A percentile compares a stretch with the other conserved stretches of the same genome.
phyloP scores from a whole-genome alignment of 2,888 invertebrate species.

The Drosophila borborema region DNA sequence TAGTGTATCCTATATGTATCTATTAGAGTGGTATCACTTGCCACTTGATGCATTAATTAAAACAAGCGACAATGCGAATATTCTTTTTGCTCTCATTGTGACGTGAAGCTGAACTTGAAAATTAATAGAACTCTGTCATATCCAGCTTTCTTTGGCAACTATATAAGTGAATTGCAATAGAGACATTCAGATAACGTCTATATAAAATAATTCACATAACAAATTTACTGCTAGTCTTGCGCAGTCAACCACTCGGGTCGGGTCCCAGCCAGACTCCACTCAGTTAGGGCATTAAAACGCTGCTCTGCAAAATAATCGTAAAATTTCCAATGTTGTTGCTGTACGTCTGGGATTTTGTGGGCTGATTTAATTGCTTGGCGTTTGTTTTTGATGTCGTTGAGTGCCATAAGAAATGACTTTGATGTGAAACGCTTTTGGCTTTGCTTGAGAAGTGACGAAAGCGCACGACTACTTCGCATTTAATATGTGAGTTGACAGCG shows the following conservation, averaged over 20 bases:
- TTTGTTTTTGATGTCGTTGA: slow-evolving; percentile 29
- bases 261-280: slow-evolving; percentile 6
- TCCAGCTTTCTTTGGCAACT: neutral
- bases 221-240: neutral
- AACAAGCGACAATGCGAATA: slow-evolving; percentile 30
- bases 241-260: too few species aligned
- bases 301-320: slow-evolving; percentile 19
- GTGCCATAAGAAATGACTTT: slow-evolving; percentile 20
- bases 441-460: slow-evolving; percentile 2
- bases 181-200: slow-evolving; percentile 4
- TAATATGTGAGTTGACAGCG: neutral
- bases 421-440: slow-evolving; percentile 20
- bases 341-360: slow-evolving; percentile 40
- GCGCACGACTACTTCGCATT: neutral
- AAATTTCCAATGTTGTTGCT: slow-evolving; percentile 23
- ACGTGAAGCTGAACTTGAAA: neutral
- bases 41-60: slow-evolving; percentile 51
- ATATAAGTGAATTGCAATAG: neutral
- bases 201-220: slow-evolving; percentile 3
- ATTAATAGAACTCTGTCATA: neutral
- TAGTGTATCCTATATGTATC: slow-evolving; percentile 10
- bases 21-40: slow-evolving; percentile 38
- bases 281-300: slow-evolving; percentile 28
- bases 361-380: slow-evolving; percentile 44
- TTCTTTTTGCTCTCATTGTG: neutral